Evolutionary conservation across 2,113 vertebrate genomes (phyloP).

Genomic region (Syngnathoides biaculeatus): DNA sequence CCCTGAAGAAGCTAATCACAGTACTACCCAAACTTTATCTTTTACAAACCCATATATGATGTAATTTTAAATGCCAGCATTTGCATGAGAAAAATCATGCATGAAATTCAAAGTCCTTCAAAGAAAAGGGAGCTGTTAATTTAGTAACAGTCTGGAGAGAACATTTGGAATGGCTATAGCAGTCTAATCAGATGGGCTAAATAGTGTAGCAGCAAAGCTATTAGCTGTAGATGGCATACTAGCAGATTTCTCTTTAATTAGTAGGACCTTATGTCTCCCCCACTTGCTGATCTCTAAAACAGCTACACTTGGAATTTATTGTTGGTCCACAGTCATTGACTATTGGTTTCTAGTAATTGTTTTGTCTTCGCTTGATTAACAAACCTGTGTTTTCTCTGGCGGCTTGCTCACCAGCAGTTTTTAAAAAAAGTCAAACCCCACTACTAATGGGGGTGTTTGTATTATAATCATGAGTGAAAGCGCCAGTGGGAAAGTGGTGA

Average conservation of each 20-base stretch:
- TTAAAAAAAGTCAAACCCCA: conserved; percentile 27
- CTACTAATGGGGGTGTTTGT: conserved; percentile 21
- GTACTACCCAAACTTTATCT: neutral
- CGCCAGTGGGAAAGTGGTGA: neutral
- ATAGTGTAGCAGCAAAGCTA: conserved; percentile 45
- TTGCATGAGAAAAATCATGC: neutral
- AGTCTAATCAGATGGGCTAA: conserved; percentile 59
- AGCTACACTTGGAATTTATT: conserved; percentile 56
- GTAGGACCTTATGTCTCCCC: conserved; percentile 42
- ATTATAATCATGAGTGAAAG: conserved; percentile 5
- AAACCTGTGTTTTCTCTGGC: conserved; percentile 56
- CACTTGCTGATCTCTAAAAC: conserved; percentile 29
- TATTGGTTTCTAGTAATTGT: conserved; percentile 73
- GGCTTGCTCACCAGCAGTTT: conserved; percentile 41
- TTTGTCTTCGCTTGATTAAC: conserved; percentile 67
- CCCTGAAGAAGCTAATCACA: too few relatives aligned
- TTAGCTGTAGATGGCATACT: conserved; percentile 54
- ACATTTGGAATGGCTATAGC: conserved; percentile 28
- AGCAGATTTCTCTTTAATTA: conserved; percentile 55
- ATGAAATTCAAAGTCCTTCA: conserved; percentile 5
- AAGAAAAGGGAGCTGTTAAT: conserved; percentile 9
- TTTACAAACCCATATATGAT: neutral
- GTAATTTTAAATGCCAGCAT: neutral
- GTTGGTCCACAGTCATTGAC: conserved; percentile 65
- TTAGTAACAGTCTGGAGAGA: neutral